Conservation (phyloP, 2,797 vertebrate species). For the Yasuhikotakia modesta region DNA sequence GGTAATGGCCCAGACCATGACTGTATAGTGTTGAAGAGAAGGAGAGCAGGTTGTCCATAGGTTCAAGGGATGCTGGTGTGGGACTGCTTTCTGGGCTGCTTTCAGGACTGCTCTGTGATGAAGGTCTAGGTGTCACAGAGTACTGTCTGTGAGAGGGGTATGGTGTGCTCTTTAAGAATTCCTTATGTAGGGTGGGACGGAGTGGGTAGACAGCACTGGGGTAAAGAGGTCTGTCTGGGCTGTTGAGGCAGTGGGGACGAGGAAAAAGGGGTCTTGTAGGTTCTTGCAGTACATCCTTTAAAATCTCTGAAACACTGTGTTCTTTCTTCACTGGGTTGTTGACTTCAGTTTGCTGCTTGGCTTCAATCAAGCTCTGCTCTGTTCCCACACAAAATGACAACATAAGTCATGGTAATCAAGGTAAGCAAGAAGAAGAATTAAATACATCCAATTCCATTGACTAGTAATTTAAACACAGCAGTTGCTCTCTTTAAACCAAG, state of each 20-base stretch:
- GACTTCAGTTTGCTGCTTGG: constrained; percentile 84
- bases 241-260: constrained; percentile 79
- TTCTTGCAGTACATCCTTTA: constrained; percentile 80
- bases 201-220: constrained; percentile 88
- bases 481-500: constrained; percentile 48
- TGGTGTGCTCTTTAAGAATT: constrained; percentile 81
- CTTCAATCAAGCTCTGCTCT: constrained; percentile 84
- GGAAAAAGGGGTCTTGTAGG: constrained; percentile 80
- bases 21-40: constrained; percentile 77
- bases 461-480: constrained; percentile 36
- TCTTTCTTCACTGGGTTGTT: constrained; percentile 86
- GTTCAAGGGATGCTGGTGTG: constrained; percentile 71
- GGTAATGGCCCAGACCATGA: constrained; percentile 83
- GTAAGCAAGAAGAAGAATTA: background rate
- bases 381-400: constrained; percentile 67
- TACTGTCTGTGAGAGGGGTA: constrained; percentile 85
- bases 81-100: constrained; percentile 89
- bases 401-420: constrained; percentile 16
- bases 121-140: constrained; percentile 89
- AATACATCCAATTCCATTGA: constrained; percentile 7
- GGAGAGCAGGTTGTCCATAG: constrained; percentile 80
- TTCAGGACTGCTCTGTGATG: constrained; percentile 89
- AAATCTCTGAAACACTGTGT: constrained; percentile 90
- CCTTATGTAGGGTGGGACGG: constrained; percentile 75
- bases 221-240: constrained; percentile 85